Conservation (phyloP, 2,113 vertebrate genomes). For the Camelus dromedarius region DNA sequence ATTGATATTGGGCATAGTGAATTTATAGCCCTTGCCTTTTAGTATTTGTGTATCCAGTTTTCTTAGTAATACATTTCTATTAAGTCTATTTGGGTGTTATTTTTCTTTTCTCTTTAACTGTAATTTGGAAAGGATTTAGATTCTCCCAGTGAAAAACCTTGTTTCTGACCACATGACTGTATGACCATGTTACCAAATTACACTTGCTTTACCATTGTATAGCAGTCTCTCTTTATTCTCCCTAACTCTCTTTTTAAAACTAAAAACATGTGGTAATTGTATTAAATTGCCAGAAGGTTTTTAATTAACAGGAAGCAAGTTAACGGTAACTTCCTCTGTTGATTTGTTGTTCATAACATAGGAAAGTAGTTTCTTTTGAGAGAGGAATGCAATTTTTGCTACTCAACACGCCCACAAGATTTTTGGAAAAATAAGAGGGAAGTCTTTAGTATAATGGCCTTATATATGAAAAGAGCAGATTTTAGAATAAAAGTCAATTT, state of each 20-base stretch:
- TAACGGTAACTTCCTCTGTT: neutral
- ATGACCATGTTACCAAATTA: neutral
- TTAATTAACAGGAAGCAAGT: neutral
- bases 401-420: neutral
- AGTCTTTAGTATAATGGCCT: neutral
- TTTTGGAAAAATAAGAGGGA: neutral
- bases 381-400: neutral
- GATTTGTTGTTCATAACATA: neutral
- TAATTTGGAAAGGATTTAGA: constrained; percentile 61
- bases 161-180: constrained; percentile 3
- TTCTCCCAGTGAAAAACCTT: constrained; percentile 50
- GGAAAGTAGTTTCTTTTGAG: constrained; percentile 49
- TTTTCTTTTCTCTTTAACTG: constrained; percentile 64
- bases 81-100: neutral
- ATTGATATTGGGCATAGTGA: constrained; percentile 14
- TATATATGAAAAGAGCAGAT: constrained; percentile 30
- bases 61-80: constrained; percentile 52
- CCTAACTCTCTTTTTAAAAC: neutral
- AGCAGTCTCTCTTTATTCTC: neutral
- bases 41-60: constrained; percentile 42
- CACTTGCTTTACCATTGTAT: constrained; percentile 9
- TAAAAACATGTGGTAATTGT: neutral
- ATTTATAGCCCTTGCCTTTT: constrained; percentile 50
- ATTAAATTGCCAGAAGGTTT: neutral
- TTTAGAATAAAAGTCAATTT: constrained; percentile 10